Evolutionary conservation across 2,113 vertebrate species (phyloP).

Genomic region (Tragulus kanchil): DNA sequence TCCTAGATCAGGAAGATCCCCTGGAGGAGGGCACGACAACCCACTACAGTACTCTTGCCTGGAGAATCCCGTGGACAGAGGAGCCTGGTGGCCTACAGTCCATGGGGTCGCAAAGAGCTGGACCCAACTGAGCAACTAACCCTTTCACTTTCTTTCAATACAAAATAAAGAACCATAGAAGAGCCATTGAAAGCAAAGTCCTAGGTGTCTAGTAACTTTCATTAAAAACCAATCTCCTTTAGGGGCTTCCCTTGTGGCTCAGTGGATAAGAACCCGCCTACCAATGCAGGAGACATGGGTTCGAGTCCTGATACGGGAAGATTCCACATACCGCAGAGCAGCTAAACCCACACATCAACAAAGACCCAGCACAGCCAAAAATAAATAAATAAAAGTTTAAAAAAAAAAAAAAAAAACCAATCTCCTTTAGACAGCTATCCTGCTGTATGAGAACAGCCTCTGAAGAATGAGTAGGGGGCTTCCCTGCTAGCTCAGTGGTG

Average conservation of each 20-base stretch:
- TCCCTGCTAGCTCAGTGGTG: too few relatives aligned
- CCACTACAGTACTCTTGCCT: background rate
- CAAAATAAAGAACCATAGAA: slow-evolving; percentile 10
- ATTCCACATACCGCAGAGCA: too few relatives aligned
- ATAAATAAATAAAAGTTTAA: too few relatives aligned
- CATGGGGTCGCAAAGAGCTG: background rate
- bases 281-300: too few relatives aligned
- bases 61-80: background rate
- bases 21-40: background rate
- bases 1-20: background rate
- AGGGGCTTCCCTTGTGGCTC: too few relatives aligned
- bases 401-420: too few relatives aligned
- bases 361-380: too few relatives aligned
- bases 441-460: background rate
- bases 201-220: background rate
- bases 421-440: too few relatives aligned
- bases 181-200: slow-evolving; percentile 44
- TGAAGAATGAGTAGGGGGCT: too few relatives aligned
- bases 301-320: too few relatives aligned
- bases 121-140: background rate
- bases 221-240: background rate
- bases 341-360: too few relatives aligned
- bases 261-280: too few relatives aligned
- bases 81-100: background rate
- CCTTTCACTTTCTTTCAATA: background rate